These are phyloP conservation scores for Ispidina picta DNA, from an alignment of 2,797 vertebrate genomes.

Conservation along the genomic window DNA sequence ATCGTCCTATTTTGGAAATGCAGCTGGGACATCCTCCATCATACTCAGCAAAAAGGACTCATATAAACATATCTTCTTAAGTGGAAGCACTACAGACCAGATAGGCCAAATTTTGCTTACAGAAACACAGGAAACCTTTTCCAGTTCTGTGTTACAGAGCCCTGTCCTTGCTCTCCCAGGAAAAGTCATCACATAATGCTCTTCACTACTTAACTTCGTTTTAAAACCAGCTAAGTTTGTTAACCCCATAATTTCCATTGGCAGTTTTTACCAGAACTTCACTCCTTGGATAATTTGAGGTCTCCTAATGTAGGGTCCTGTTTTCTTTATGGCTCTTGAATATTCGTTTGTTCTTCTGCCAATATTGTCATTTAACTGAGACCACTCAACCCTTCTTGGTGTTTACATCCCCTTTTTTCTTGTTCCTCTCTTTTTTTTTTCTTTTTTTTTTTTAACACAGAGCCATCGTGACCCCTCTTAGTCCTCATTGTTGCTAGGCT, in stretches of 20 bases:
- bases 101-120: not conserved
- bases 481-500: conserved; percentile 49
- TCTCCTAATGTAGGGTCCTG: not conserved
- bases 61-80: not conserved
- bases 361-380: conserved; percentile 18
- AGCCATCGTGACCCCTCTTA: conserved; percentile 35
- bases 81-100: not conserved
- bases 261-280: not conserved
- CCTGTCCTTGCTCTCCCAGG: not conserved
- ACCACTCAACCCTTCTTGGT: not conserved
- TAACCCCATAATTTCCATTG: not conserved
- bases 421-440: not conserved
- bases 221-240: not conserved
- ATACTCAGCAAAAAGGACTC: not conserved
- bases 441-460: not conserved
- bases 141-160: not conserved
- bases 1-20: not conserved
- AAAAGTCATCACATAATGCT: not conserved
- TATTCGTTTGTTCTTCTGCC: conserved; percentile 12
- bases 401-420: not conserved
- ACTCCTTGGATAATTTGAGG: not conserved
- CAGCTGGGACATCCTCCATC: not conserved
- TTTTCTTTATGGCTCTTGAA: conserved; percentile 3
- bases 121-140: not conserved
- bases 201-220: not conserved